These are phyloP conservation scores for Rynchops niger DNA, from an alignment of 2,113 vertebrate species.

Conservation along the genomic window DNA sequence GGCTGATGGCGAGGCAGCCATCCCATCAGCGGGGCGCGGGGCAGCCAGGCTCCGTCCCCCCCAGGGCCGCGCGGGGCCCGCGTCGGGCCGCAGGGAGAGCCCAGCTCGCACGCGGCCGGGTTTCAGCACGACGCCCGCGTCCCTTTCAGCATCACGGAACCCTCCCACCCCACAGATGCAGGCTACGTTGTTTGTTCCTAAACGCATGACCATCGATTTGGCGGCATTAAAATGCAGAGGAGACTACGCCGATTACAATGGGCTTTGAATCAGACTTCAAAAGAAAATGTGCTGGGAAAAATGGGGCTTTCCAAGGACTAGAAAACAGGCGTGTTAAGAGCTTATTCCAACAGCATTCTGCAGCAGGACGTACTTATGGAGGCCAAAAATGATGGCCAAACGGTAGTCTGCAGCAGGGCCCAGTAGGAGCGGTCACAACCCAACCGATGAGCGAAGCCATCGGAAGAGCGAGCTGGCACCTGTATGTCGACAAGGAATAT, in stretches of 20 bases:
- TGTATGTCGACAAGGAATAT: neutral
- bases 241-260: neutral
- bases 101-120: neutral
- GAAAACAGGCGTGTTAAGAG: neutral
- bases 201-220: constrained; percentile 9
- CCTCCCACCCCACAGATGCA: constrained; percentile 44
- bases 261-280: constrained; percentile 32
- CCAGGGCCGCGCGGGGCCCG: neutral
- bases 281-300: constrained; percentile 39
- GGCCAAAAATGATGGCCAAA: neutral
- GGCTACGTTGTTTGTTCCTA: neutral
- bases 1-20: neutral
- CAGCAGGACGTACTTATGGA: neutral
- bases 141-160: neutral
- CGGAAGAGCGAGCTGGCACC: neutral
- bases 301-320: constrained; percentile 3
- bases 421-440: neutral
- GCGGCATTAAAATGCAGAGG: constrained; percentile 38
- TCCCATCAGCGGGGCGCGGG: fast-evolving
- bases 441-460: neutral
- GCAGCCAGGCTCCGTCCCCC: neutral
- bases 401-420: neutral
- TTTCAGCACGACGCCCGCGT: neutral
- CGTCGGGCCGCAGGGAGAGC: neutral
- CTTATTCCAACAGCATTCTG: neutral